Base-by-base conservation (phyloP, 2,797 vertebrate species). In the Microctenopoma stevenorrisi region DNA sequence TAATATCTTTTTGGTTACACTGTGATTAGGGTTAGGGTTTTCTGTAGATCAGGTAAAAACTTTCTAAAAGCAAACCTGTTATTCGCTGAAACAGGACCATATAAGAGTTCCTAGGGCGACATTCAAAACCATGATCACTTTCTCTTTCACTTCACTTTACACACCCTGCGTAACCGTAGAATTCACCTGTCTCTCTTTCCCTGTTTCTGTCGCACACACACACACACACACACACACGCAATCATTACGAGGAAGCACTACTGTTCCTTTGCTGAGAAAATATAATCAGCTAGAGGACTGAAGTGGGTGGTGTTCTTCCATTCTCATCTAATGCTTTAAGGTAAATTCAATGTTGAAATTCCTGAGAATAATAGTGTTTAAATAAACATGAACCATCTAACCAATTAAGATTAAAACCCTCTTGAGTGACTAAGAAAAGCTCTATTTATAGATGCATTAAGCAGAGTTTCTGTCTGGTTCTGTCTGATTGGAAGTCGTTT, bases 341-440 rank as follows among this genome's bases (percentile, higher is more conserved):
- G 48, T 60, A 67, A 67, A 74, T 66, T 67, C 11, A 53, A 1
- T 53, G 12, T 63, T 56, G 43, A 47, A 76, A 69, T 64, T 16
- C 5, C 16, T 49, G 40, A 73, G 4, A 66, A 76, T 37, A 61
- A 53, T 6, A 0, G 14, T 44, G 33, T 62, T 74, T 50, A 61
- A 61, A 9, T 49, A 68, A 56, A 30, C 44, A 73, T 22, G 37
- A 72, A 67, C 67, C 61, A 55, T 63, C 16, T 42, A 46, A 8
- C 16, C 16, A 57, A 59, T 65, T 74, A 61, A 48, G 30, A 64
- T 14, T 18, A 11, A 76, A 59, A 42, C 40, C 48, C 53, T 65
- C 10, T 28, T 18, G 9, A 64, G 43, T 44, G 16, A 48, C 42
- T 51, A 42, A 46, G 18, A 64, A 55, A 69, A 68, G 9, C 25